Conservation (phyloP, 64 coral and sea anemone species). For the Hydrozoanthus tunicans region DNA sequence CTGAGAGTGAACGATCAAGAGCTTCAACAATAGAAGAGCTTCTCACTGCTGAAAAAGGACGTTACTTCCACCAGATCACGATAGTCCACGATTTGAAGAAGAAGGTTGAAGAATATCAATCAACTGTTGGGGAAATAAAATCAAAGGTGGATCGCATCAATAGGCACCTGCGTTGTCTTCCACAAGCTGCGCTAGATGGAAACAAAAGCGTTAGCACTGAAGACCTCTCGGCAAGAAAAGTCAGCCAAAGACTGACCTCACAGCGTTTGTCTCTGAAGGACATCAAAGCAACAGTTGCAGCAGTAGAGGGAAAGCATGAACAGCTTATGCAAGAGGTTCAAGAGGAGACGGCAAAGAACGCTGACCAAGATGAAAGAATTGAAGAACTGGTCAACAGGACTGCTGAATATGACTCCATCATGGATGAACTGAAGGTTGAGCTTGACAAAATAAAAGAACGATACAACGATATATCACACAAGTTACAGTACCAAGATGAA, state of each 20-base stretch:
- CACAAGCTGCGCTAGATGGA: constrained; percentile 64
- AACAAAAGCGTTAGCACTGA: constrained; percentile 40
- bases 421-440: constrained; percentile 79
- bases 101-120: constrained; percentile 86
- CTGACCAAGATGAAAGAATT: constrained; percentile 85
- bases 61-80: constrained; percentile 68
- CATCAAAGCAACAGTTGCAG: constrained; percentile 67
- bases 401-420: constrained; percentile 68
- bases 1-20: constrained; percentile 76
- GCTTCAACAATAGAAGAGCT: constrained; percentile 78
- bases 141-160: constrained; percentile 89
- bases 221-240: constrained; percentile 55
- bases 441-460: constrained; percentile 76
- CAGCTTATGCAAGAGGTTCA: constrained; percentile 61
- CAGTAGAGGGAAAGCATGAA: constrained; percentile 74
- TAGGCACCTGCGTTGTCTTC: constrained; percentile 74
- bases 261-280: constrained; percentile 73
- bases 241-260: constrained; percentile 60
- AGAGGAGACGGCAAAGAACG: constrained; percentile 59
- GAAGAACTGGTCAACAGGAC: constrained; percentile 69
- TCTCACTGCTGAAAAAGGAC: constrained; percentile 69
- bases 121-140: constrained; percentile 76
- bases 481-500: constrained; percentile 52
- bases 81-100: constrained; percentile 83
- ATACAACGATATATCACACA: constrained; percentile 62